These are phyloP conservation scores for Strix aluco DNA, from an alignment of 2,113 vertebrate species.

Conservation along the genomic window DNA sequence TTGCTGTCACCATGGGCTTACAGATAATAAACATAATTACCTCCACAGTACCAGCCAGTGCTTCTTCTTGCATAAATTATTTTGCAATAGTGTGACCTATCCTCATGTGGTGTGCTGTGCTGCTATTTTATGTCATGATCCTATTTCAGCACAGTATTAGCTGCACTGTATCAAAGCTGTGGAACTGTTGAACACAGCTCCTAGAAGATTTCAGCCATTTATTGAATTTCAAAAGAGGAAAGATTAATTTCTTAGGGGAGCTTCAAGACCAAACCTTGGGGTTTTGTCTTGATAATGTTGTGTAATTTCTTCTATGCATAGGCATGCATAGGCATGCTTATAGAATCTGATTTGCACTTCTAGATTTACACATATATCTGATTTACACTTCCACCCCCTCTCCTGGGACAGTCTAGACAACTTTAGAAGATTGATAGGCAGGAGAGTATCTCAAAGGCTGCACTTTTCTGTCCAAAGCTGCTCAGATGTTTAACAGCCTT, in stretches of 20 bases:
- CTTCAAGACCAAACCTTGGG: background rate
- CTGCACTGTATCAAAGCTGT: background rate
- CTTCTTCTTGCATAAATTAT: background rate
- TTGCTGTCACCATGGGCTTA: background rate
- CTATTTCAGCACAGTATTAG: background rate
- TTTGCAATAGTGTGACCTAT: background rate
- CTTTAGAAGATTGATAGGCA: constrained; percentile 15
- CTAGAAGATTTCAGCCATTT: background rate
- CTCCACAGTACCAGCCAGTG: background rate
- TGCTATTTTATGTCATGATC: background rate
- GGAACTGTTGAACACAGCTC: background rate
- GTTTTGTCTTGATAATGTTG: background rate
- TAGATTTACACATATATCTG: background rate
- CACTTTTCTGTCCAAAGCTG: background rate
- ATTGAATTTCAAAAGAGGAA: background rate
- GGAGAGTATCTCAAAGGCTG: background rate
- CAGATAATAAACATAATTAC: constrained; percentile 39
- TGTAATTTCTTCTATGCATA: background rate
- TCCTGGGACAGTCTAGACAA: constrained; percentile 28
- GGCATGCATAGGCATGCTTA: background rate
- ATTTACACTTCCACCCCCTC: constrained; percentile 39
- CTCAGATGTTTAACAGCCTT: background rate
- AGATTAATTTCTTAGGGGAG: background rate
- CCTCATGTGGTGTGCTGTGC: background rate
- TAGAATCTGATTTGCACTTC: constrained; percentile 38